These are phyloP conservation scores for Poeciliopsis paucimaculata DNA, from an alignment of 2,797 vertebrate genomes.

Conservation along the genomic window DNA sequence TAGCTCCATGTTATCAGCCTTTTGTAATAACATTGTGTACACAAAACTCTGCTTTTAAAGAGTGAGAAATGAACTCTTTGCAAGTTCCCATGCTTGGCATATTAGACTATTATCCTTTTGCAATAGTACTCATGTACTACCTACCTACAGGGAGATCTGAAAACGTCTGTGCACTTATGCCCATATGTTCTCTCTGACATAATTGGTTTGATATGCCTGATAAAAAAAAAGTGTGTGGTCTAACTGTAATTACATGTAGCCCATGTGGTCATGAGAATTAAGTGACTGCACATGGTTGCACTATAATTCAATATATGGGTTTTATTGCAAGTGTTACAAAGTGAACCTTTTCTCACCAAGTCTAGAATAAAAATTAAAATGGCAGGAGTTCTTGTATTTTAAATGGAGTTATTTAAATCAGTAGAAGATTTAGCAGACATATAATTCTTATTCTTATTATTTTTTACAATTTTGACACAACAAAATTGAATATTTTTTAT, in stretches of 20 bases:
- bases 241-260: slow-evolving; percentile 38
- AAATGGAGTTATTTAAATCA: background rate
- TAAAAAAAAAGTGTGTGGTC: slow-evolving; percentile 35
- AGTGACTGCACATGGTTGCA: slow-evolving; percentile 35
- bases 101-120: slow-evolving; percentile 2
- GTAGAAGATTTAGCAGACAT: background rate
- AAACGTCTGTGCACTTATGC: slow-evolving; percentile 12
- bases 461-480: background rate
- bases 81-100: slow-evolving; percentile 4
- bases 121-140: background rate
- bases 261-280: slow-evolving; percentile 22
- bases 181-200: slow-evolving; percentile 15
- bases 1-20: slow-evolving; percentile 11
- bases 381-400: background rate
- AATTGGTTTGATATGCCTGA: slow-evolving; percentile 35
- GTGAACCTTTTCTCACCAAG: background rate
- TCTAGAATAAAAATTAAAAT: background rate
- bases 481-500: background rate
- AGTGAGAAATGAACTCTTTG: background rate
- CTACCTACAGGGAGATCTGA: slow-evolving; percentile 9
- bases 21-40: slow-evolving; percentile 1
- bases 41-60: background rate
- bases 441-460: background rate
- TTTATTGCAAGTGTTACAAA: slow-evolving; percentile 30
- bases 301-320: slow-evolving; percentile 24